Conservation (phyloP, 2,888 invertebrate species). For the Drosophila nigritarsus region DNA sequence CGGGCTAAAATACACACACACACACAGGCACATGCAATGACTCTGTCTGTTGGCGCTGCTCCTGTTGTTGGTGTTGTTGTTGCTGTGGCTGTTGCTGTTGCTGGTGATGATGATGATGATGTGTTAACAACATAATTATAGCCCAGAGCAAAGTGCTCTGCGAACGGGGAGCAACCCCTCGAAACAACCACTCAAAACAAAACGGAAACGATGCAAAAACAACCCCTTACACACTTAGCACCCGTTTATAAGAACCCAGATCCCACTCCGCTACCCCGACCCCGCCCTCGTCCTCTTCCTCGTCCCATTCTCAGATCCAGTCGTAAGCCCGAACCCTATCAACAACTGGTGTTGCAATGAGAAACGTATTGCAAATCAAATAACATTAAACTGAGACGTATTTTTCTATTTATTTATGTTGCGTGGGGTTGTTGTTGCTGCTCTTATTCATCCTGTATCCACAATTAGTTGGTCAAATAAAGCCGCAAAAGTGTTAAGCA, state of each 20-base stretch:
- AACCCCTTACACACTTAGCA: slow-evolving; percentile 66
- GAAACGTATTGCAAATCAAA: slow-evolving; percentile 80
- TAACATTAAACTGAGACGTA: slow-evolving; percentile 77
- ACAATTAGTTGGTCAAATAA: slow-evolving; percentile 80
- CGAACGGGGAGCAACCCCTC: slow-evolving; percentile 65
- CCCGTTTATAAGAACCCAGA: slow-evolving; percentile 48
- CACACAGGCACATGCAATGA: slow-evolving; percentile 9
- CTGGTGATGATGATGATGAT: slow-evolving; percentile 73
- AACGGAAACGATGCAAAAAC: slow-evolving; percentile 72
- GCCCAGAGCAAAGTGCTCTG: slow-evolving; percentile 75
- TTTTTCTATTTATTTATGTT: slow-evolving; percentile 33
- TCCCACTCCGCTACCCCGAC: slow-evolving; percentile 7
- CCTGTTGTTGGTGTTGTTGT: slow-evolving; percentile 33
- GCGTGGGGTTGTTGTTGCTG: slow-evolving; percentile 29
- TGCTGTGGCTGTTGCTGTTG: slow-evolving; percentile 38
- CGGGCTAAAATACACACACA: slow-evolving; percentile 47
- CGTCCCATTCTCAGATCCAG: slow-evolving; percentile 3
- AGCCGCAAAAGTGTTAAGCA: slow-evolving; percentile 78
- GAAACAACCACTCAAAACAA: slow-evolving; percentile 71
- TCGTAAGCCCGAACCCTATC: slow-evolving; percentile 22
- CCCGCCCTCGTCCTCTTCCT: not conserved
- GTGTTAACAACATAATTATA: slow-evolving; percentile 84
- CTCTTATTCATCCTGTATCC: slow-evolving; percentile 43
- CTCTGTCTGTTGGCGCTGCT: slow-evolving; percentile 33
- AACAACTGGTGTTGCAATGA: slow-evolving; percentile 70